Evolutionary conservation across 92 coral and sea anemone species (phyloP).

Genomic region (Heteractis magnifica): DNA sequence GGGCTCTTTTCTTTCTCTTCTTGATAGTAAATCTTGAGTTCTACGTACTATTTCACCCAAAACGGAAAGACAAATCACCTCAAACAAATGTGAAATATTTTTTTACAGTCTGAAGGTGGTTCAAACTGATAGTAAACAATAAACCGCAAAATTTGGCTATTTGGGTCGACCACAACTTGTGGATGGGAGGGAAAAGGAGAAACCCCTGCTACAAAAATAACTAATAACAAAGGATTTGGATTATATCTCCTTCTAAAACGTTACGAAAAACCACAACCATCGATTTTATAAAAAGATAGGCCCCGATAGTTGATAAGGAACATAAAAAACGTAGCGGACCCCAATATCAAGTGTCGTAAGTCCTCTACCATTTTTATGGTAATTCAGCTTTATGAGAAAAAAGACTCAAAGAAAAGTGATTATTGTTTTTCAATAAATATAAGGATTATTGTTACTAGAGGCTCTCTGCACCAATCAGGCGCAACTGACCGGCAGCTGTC

Average conservation of each 20-base stretch:
- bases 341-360: not conserved
- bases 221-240: not conserved
- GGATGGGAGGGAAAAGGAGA: conserved; percentile 11
- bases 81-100: not conserved
- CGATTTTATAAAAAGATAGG: not conserved
- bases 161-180: conserved; percentile 33
- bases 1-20: not conserved
- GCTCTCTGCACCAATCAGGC: conserved; percentile 66
- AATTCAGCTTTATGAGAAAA: conserved; percentile 10
- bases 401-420: conserved; percentile 31
- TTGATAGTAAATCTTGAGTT: not conserved
- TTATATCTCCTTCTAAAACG: not conserved
- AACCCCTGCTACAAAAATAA: conserved; percentile 1
- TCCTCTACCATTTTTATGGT: conserved; percentile 3
- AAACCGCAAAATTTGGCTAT: conserved; percentile 26
- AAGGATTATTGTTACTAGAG: conserved; percentile 10
- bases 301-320: not conserved
- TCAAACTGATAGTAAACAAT: not conserved
- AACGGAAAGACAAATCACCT: not conserved
- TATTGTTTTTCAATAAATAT: conserved; percentile 31
- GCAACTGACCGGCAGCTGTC: conserved; percentile 60
- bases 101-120: conserved; percentile 1
- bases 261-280: not conserved
- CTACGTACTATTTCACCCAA: not conserved
- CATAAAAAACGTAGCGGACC: not conserved